Conservation (phyloP, 2,797 vertebrate species). For the Perodicticus potto region DNA sequence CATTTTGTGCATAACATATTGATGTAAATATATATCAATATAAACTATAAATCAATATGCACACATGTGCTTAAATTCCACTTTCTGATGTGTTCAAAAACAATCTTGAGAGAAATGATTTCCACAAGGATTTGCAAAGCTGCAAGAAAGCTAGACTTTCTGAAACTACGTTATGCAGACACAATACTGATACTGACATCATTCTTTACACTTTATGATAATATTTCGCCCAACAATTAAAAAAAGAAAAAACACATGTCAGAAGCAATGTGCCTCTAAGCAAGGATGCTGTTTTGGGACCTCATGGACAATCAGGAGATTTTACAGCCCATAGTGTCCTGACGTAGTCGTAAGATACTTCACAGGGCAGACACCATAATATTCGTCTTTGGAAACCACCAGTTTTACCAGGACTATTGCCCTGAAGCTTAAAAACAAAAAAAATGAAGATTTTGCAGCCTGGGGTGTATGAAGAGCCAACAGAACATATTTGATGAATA, state of each 20-base stretch:
- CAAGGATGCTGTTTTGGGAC: background rate
- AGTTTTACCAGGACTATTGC: too few species aligned
- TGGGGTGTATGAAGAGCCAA: background rate
- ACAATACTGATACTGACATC: background rate
- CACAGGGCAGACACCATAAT: background rate
- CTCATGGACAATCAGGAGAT: background rate
- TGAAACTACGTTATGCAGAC: background rate
- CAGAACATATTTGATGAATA: background rate
- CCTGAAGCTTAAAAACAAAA: too few species aligned
- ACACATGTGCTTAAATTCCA: background rate
- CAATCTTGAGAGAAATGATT: background rate
- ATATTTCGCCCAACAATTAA: background rate
- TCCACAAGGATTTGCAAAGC: background rate
- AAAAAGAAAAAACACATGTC: background rate
- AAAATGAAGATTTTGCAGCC: background rate
- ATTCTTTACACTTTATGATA: slow-evolving; percentile 16
- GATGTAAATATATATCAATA: background rate
- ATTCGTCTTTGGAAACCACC: background rate
- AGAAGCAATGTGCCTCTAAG: background rate
- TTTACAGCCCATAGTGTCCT: background rate
- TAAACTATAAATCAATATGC: background rate
- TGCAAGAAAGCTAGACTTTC: background rate
- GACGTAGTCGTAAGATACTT: background rate
- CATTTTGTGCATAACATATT: background rate
- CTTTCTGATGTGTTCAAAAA: background rate